Evolutionary conservation across 2,797 vertebrate species (phyloP), one percentile per base, ranked within the genome.

Genomic region (Melanotaenia pygmaea): DNA sequence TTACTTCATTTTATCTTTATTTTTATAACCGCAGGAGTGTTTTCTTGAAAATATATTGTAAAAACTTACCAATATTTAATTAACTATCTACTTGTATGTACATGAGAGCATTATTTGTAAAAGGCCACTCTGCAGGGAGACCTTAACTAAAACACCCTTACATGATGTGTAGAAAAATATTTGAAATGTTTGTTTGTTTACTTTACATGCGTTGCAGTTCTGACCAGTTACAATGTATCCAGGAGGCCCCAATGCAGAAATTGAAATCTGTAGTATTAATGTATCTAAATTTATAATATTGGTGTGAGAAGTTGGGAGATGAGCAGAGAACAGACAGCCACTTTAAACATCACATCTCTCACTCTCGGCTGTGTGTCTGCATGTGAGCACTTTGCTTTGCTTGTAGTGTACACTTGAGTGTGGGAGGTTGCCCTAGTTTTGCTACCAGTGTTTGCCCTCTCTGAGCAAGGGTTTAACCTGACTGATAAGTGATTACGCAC

Each of bases 401-500:
- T 84, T 78, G 66, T 67, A 78, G 79, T 82, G 81, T 78, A 83
- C 77, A 85, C 75, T 83, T 5, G 4, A 74, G 69, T 81, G 82
- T 87, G 80, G 82, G 85, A 82, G 83, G 78, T 70, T 89, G 90
- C 56, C 86, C 87, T 86, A 86, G 77, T 86, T 90, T 81, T 82
- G 53, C 68, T 82, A 85, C 88, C 84, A 74, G 66, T 81, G 83
- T 89, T 91, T 90, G 78, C 73, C 84, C 82, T 84, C 80, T 81
- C 73, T 37, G 80, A 87, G 77, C 77, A 59, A 86, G 67, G 79
- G 60, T 90, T 91, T 86, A 83, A 90, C 86, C 77, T 83, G 79
- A 83, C 86, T 87, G 90, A 90, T 91, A 91, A 91, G 88, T 62
- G 3, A 67, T 37, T 88, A 80, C 80, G 76, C 80, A 89, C 81